Percentiles rank a stretch among this genome's conserved stretches.
phyloP scores from a whole-genome alignment of 1,140 invertebrate species.

The Lepidurus arcticus region DNA sequence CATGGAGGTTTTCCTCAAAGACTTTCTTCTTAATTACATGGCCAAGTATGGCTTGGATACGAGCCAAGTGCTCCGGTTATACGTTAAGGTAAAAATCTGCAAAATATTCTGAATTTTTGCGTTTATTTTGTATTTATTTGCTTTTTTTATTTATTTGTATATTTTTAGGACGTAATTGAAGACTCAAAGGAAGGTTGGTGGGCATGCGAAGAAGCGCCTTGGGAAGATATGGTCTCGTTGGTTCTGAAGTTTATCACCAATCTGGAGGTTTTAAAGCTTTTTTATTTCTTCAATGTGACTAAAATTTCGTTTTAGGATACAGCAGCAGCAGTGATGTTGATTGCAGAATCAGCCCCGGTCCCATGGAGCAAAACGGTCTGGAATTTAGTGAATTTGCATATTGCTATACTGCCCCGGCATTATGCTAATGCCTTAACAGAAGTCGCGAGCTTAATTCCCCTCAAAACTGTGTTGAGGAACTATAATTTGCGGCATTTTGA shows the following conservation, averaged over 20 bases:
- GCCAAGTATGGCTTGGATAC: background rate
- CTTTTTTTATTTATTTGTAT: background rate
- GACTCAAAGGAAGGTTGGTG: conserved; percentile 8
- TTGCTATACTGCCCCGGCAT: background rate
- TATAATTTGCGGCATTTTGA: background rate
- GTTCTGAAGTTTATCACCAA: background rate
- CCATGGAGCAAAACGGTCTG: background rate
- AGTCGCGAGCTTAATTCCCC: background rate
- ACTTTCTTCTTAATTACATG: background rate
- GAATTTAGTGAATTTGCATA: conserved; percentile 8
- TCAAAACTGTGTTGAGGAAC: background rate
- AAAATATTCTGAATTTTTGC: background rate
- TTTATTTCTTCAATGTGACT: background rate
- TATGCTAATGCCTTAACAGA: background rate
- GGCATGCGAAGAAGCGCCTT: background rate
- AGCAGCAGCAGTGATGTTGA: background rate
- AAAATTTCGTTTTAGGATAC: background rate
- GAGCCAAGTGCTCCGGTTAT: background rate
- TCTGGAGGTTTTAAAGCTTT: background rate
- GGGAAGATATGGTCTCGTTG: background rate
- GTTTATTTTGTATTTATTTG: background rate
- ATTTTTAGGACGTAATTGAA: background rate
- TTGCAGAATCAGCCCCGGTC: background rate
- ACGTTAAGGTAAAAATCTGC: background rate
- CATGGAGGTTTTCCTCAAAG: background rate